phyloP scores from a whole-genome alignment of 1,140 invertebrate genomes.

The Drosophila bocqueti region DNA sequence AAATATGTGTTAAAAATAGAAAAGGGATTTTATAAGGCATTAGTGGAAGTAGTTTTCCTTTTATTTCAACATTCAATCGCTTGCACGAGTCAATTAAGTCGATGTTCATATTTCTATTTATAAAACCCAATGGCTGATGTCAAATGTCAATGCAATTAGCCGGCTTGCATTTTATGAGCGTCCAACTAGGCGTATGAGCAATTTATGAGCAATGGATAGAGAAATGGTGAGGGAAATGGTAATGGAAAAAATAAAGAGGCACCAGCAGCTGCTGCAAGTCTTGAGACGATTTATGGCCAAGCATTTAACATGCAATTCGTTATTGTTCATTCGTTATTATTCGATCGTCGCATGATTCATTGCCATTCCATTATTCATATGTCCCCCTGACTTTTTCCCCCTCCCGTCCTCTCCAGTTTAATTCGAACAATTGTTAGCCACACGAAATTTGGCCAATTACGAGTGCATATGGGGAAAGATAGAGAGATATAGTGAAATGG shows the following conservation, averaged over 20 bases:
- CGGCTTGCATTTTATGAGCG: constrained; percentile 17
- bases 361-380: constrained; percentile 44
- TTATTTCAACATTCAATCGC: not conserved
- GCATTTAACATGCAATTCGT: constrained; percentile 62
- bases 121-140: constrained; percentile 45
- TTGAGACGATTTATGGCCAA: constrained; percentile 36
- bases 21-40: not conserved
- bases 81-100: constrained; percentile 33
- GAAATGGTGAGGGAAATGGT: not conserved
- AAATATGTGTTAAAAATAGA: not conserved
- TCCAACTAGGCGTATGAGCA: constrained; percentile 23
- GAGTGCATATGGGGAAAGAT: constrained; percentile 1
- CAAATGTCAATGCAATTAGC: constrained; percentile 74
- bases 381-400: not conserved
- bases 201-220: constrained; percentile 17
- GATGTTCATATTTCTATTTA: constrained; percentile 29
- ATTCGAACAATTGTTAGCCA: constrained; percentile 47
- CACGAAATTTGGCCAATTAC: constrained; percentile 55
- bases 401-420: constrained; percentile 12
- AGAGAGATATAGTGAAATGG: constrained; percentile 15
- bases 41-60: not conserved
- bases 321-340: constrained; percentile 51
- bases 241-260: not conserved
- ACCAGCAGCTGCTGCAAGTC: constrained; percentile 28
- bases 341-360: constrained; percentile 45